A percentile compares a stretch with the other conserved stretches of the same genome.
These are phyloP conservation scores for Apodemia hepburni DNA, from an alignment of 2,888 invertebrate species.

Conservation along the genomic window DNA sequence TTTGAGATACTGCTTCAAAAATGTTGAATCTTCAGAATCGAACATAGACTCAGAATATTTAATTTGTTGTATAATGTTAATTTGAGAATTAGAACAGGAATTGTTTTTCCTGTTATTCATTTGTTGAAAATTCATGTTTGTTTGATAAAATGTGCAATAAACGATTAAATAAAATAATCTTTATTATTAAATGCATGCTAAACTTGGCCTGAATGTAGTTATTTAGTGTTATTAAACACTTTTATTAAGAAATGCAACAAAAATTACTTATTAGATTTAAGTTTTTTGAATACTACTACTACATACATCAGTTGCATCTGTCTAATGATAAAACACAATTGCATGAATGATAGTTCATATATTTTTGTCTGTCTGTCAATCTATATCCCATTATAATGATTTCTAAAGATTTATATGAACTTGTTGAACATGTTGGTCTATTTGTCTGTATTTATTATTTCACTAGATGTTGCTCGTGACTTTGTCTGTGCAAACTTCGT, in stretches of 20 bases:
- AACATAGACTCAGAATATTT: not conserved
- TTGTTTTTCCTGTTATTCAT: constrained; percentile 47
- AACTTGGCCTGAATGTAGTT: not conserved
- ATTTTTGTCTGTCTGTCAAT: not conserved
- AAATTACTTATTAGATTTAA: no score
- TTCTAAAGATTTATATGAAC: no score
- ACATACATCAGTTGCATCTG: not conserved
- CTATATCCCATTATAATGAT: no score
- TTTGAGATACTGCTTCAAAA: not conserved
- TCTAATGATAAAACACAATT: not conserved
- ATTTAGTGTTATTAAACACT: no score
- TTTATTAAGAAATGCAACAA: no score
- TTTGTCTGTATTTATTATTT: no score
- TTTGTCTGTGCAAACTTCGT: no score
- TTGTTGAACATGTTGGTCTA: no score
- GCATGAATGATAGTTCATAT: not conserved
- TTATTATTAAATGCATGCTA: constrained; percentile 2
- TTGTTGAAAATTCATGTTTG: constrained; percentile 50
- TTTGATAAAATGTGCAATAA: constrained; percentile 60
- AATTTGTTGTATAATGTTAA: constrained; percentile 23
- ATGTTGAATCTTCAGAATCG: not conserved
- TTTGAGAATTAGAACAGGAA: constrained; percentile 23
- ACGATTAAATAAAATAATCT: constrained; percentile 37
- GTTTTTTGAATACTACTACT: no score
- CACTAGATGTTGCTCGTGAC: no score